Evolutionary conservation across 2,797 vertebrate genomes (phyloP).

Genomic region (Limosa lapponica): DNA sequence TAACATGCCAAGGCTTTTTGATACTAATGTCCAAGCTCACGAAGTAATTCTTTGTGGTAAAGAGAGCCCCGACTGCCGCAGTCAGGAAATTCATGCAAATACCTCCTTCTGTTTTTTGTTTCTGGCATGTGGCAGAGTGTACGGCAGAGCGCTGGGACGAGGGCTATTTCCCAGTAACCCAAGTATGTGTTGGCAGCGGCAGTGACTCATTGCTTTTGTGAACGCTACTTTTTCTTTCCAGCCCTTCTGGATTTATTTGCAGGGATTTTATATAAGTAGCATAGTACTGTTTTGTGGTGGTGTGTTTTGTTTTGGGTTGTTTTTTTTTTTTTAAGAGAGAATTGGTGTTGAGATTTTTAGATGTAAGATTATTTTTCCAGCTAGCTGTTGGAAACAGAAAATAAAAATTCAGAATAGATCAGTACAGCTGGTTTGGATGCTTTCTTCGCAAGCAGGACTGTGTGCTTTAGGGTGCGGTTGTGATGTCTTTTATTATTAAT

Average conservation of each 20-base stretch:
- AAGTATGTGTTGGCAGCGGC: neutral
- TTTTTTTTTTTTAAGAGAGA: neutral
- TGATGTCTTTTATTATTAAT: neutral
- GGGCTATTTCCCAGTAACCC: accelerated
- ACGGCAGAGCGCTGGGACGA: neutral
- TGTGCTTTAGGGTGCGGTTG: neutral
- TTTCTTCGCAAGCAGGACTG: neutral
- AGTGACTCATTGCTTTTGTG: neutral
- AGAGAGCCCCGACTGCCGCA: neutral
- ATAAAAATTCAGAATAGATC: neutral
- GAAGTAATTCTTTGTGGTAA: neutral
- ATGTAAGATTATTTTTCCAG: neutral
- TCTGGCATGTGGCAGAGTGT: neutral
- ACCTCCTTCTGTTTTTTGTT: neutral
- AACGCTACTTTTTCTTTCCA: neutral
- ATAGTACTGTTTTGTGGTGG: neutral
- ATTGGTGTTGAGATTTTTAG: neutral
- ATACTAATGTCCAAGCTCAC: neutral
- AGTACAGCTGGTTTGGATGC: neutral
- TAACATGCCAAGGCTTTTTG: neutral
- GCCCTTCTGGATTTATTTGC: neutral
- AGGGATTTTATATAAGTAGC: neutral
- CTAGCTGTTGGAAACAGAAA: neutral
- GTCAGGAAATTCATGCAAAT: neutral
- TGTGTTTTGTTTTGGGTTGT: neutral